phyloP scores from a whole-genome alignment of 1,140 invertebrate species.

The Limonius californicus region DNA sequence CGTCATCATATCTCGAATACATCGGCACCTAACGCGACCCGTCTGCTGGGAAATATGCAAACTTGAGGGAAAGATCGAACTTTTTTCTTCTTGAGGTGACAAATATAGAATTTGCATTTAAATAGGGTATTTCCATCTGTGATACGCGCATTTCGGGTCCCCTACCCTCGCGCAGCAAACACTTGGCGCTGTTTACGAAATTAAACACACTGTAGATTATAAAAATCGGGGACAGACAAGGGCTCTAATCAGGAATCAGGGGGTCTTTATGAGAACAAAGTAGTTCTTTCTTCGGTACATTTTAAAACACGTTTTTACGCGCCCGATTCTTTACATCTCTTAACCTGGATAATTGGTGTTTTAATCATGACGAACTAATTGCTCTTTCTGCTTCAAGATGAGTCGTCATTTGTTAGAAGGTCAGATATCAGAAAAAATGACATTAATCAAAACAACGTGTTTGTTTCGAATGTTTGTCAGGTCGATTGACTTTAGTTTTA shows the following conservation, averaged over 20 bases:
- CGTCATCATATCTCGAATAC: constrained; percentile 20
- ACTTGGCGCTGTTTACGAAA: constrained; percentile 37
- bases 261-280: not conserved
- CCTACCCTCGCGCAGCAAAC: constrained; percentile 36
- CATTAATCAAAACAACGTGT: no score
- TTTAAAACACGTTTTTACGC: not conserved
- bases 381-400: no score
- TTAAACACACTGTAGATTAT: constrained; percentile 31
- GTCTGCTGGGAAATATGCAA: constrained; percentile 45
- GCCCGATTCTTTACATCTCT: not conserved
- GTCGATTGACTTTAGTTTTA: no score
- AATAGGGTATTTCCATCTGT: constrained; percentile 67
- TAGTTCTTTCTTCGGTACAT: not conserved
- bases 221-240: not conserved
- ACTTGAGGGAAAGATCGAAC: constrained; percentile 42
- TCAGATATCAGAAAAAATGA: no score
- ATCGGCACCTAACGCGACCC: constrained; percentile 16
- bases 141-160: constrained; percentile 44
- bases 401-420: no score
- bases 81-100: constrained; percentile 53
- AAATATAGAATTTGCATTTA: constrained; percentile 70
- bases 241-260: constrained; percentile 7
- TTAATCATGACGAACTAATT: no score
- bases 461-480: no score
- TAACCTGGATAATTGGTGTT: not conserved